Evolutionary conservation across 2,797 vertebrate genomes (phyloP).

Genomic region (Microctenopoma stevenorrisi): DNA sequence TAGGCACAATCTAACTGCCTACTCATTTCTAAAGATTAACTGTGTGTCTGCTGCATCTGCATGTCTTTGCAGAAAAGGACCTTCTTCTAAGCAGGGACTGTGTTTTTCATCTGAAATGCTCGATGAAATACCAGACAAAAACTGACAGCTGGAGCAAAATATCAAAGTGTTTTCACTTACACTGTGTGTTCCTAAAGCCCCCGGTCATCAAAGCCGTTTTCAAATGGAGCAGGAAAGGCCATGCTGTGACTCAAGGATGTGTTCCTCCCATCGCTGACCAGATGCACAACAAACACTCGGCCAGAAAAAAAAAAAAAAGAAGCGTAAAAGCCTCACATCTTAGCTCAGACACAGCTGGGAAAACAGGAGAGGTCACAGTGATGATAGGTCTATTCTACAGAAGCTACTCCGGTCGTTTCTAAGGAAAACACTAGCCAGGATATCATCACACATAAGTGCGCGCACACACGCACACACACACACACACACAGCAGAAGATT

Average conservation of each 20-base stretch:
- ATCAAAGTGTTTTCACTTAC: constrained; percentile 72
- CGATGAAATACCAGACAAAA: constrained; percentile 58
- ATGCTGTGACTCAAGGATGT: constrained; percentile 75
- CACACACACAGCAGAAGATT: constrained; percentile 35
- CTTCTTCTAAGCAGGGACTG: constrained; percentile 14
- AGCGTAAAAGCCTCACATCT: constrained; percentile 64
- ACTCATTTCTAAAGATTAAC: constrained; percentile 21
- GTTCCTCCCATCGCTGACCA: constrained; percentile 72
- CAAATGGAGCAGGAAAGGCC: constrained; percentile 80
- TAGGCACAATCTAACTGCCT: constrained; percentile 41
- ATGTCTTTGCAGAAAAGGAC: constrained; percentile 24
- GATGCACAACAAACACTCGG: constrained; percentile 73
- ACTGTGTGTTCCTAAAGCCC: constrained; percentile 70
- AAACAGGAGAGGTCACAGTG: constrained; percentile 75
- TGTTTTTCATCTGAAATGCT: constrained; percentile 26
- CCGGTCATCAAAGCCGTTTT: constrained; percentile 78
- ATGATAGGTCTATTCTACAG: constrained; percentile 56
- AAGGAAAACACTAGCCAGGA: constrained; percentile 64
- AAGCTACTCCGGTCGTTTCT: constrained; percentile 59
- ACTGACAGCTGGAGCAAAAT: constrained; percentile 68
- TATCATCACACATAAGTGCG: constrained; percentile 30
- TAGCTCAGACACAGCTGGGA: constrained; percentile 76
- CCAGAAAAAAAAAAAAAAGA: constrained; percentile 33
- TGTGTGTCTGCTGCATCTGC: constrained; percentile 43
- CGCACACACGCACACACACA: constrained; percentile 23